These are phyloP conservation scores for Trypoxylus dichotomus DNA, from an alignment of 1,140 invertebrate species.

Conservation along the genomic window DNA sequence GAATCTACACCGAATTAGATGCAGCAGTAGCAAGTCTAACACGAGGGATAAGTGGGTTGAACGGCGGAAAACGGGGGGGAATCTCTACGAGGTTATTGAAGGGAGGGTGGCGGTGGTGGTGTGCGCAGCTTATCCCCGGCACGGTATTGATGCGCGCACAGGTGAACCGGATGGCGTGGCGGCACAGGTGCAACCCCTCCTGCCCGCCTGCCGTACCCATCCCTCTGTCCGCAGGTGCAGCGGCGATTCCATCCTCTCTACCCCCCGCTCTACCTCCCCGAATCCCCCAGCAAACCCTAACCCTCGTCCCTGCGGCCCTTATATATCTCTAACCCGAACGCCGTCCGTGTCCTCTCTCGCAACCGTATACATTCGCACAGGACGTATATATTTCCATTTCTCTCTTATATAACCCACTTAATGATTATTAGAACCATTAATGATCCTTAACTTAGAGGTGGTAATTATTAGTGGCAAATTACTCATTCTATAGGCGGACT, in stretches of 20 bases:
- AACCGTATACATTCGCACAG: background rate
- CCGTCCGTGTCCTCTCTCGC: background rate
- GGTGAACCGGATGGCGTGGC: slow-evolving; percentile 32
- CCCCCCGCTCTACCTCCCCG: background rate
- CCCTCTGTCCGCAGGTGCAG: slow-evolving; percentile 7
- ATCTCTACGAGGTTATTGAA: background rate
- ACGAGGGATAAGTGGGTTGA: slow-evolving; percentile 25
- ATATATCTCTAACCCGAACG: background rate
- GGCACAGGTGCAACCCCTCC: slow-evolving; percentile 33
- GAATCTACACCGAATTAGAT: slow-evolving; percentile 24
- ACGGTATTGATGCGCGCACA: slow-evolving; percentile 35
- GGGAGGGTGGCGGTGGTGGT: background rate
- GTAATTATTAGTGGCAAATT: slow-evolving; percentile 19
- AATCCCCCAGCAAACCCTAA: too few relatives aligned
- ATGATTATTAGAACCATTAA: slow-evolving; percentile 28
- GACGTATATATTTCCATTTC: background rate
- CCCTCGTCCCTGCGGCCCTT: background rate
- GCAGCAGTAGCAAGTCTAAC: background rate
- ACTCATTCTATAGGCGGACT: background rate
- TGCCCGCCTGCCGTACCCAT: background rate
- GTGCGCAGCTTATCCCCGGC: slow-evolving; percentile 32
- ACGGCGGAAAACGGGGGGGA: background rate
- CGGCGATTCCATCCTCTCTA: background rate
- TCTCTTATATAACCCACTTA: slow-evolving; percentile 17
- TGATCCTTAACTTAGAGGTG: slow-evolving; percentile 26